Conservation (phyloP, 1,140 invertebrate species). For the Bombus breviceps region DNA sequence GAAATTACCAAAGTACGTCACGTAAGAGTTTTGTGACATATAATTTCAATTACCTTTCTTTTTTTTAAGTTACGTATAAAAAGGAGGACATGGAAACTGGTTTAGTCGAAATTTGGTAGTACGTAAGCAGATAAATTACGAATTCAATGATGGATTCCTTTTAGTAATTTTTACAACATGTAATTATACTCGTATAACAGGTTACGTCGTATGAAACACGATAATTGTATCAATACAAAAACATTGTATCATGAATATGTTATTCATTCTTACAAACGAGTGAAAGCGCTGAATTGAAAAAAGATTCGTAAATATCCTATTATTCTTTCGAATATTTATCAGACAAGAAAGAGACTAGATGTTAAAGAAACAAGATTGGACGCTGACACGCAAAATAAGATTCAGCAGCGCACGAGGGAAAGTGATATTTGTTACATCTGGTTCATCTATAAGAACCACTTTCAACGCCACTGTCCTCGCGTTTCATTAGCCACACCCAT, state of each 20-base stretch:
- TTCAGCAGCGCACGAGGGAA: conserved; percentile 20
- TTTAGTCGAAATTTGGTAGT: neutral
- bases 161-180: neutral
- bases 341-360: neutral
- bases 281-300: neutral
- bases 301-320: neutral
- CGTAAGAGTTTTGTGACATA: neutral
- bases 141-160: too few species aligned
- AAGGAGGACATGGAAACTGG: neutral
- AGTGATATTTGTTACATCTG: conserved; percentile 44
- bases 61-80: neutral
- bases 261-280: neutral
- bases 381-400: neutral
- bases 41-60: neutral
- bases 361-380: neutral
- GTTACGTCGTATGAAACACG: neutral
- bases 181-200: neutral
- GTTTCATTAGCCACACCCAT: conserved; percentile 40
- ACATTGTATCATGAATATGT: neutral
- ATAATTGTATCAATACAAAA: too few species aligned
- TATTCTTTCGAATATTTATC: neutral
- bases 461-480: conserved; percentile 27
- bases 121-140: neutral
- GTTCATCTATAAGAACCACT: conserved; percentile 43
- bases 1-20: neutral